Percentiles rank a stretch among this genome's conserved stretches.
These are phyloP conservation scores for Cheilosia urbana DNA, from an alignment of 2,888 invertebrate genomes.

Conservation along the genomic window DNA sequence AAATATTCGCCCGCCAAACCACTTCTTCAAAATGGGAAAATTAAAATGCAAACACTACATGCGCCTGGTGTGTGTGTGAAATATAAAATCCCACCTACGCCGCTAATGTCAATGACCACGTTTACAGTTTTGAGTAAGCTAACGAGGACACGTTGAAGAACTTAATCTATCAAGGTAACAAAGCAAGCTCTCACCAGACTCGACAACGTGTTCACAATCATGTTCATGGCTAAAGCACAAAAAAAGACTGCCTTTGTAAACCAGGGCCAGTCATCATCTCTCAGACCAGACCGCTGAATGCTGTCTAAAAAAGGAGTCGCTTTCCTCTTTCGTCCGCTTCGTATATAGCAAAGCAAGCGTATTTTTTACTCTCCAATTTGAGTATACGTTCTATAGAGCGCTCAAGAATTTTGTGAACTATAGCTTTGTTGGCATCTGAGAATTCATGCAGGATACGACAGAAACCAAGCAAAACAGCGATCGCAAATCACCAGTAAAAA, in stretches of 20 bases:
- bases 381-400: too few species aligned
- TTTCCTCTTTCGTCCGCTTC: not conserved
- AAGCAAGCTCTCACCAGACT: not conserved
- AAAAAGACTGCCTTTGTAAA: not conserved
- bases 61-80: too few species aligned
- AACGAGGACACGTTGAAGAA: constrained; percentile 7
- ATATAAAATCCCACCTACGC: not conserved
- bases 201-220: not conserved
- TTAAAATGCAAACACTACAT: too few species aligned
- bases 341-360: too few species aligned
- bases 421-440: too few species aligned
- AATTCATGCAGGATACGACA: too few species aligned
- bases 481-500: not conserved
- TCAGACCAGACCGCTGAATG: too few species aligned
- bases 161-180: constrained; percentile 4
- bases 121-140: not conserved
- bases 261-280: constrained; percentile 6
- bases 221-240: not conserved
- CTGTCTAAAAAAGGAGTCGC: not conserved
- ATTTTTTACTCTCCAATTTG: too few species aligned
- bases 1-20: not conserved
- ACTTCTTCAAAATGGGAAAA: too few species aligned
- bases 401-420: too few species aligned
- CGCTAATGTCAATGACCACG: not conserved
- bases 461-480: too few species aligned